Evolutionary conservation across 1,140 invertebrate species (phyloP).

Genomic region (Drosophila bocqueti): DNA sequence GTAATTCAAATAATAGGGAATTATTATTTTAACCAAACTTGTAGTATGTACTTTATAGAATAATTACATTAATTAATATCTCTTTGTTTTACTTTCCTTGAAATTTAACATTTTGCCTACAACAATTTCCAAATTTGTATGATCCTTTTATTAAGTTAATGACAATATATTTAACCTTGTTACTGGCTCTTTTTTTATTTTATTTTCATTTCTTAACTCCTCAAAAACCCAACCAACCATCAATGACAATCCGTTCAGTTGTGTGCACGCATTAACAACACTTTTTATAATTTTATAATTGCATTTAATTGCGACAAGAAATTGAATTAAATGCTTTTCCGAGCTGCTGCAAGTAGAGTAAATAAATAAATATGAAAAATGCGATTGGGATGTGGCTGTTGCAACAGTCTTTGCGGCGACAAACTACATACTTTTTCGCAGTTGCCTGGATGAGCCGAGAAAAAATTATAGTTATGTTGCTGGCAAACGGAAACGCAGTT

Average conservation of each 20-base stretch:
- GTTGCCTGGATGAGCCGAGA: slow-evolving; percentile 20
- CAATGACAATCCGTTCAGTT: slow-evolving; percentile 9
- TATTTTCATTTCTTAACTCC: slow-evolving; percentile 1
- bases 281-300: slow-evolving; percentile 53
- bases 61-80: too few relatives aligned
- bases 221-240: slow-evolving; percentile 4
- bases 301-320: slow-evolving; percentile 70
- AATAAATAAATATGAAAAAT: slow-evolving; percentile 44
- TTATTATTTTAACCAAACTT: background rate
- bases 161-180: background rate
- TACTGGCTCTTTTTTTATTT: background rate
- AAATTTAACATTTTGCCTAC: too few relatives aligned
- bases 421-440: slow-evolving; percentile 25
- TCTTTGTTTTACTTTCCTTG: background rate
- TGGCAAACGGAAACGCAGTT: slow-evolving; percentile 68
- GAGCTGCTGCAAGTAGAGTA: slow-evolving; percentile 14
- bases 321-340: slow-evolving; percentile 63
- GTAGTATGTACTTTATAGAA: too few relatives aligned
- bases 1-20: background rate
- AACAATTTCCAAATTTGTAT: too few relatives aligned
- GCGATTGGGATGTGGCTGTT: slow-evolving; percentile 15
- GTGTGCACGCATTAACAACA: slow-evolving; percentile 37
- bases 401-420: slow-evolving; percentile 1
- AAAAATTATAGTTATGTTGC: slow-evolving; percentile 67
- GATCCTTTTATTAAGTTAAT: too few relatives aligned